phyloP scores from a whole-genome alignment of 2,113 vertebrate species.

The Leucosticte australis region DNA sequence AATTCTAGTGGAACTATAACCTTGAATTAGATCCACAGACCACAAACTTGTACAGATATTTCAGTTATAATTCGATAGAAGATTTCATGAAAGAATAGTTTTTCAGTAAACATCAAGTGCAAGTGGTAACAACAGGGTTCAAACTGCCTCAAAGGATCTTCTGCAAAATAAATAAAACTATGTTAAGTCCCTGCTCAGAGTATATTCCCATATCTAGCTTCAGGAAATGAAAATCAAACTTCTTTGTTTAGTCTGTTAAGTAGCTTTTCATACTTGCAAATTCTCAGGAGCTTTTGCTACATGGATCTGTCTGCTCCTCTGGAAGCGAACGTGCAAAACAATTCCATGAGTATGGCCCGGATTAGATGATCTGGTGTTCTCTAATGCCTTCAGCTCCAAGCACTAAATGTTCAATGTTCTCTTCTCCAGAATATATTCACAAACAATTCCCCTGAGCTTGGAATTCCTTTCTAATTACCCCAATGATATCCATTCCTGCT shows the following conservation, averaged over 20 bases:
- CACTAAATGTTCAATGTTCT: neutral
- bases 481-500: neutral
- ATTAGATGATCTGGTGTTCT: neutral
- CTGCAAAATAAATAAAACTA: neutral
- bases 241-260: neutral
- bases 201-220: neutral
- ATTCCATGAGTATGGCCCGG: neutral
- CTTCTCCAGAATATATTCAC: neutral
- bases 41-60: neutral
- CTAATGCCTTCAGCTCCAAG: neutral
- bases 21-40: conserved; percentile 43
- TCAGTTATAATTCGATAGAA: neutral
- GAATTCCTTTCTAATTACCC: neutral
- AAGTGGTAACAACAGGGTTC: neutral
- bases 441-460: neutral
- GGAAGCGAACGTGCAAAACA: neutral
- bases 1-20: conserved; percentile 25
- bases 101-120: conserved; percentile 6
- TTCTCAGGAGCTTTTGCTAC: neutral
- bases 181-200: neutral
- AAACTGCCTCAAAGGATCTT: neutral
- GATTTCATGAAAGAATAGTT: neutral
- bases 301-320: neutral
- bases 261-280: neutral
- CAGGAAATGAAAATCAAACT: neutral